Evolutionary conservation across 2,113 vertebrate genomes (phyloP).

Genomic region (Urocitellus parryii): DNA sequence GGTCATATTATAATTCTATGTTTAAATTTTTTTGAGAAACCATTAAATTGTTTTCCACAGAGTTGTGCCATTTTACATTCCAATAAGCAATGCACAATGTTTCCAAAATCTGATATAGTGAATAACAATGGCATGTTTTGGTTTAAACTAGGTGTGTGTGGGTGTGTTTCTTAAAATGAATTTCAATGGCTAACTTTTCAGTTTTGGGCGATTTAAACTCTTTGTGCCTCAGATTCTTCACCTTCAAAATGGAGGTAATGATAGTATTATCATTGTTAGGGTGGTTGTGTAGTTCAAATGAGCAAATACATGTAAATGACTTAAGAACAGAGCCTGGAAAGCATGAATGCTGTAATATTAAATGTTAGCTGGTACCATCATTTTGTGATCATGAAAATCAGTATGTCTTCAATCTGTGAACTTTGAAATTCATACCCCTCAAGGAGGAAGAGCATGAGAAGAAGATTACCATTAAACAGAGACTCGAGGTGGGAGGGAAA

Average conservation of each 20-base stretch:
- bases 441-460: no score
- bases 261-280: background rate
- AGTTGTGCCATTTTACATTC: background rate
- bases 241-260: background rate
- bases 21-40: background rate
- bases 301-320: background rate
- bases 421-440: background rate
- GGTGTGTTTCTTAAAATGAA: background rate
- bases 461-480: no score
- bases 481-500: no score
- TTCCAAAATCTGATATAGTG: background rate
- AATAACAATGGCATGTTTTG: background rate
- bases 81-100: background rate
- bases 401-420: background rate
- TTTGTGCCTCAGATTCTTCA: background rate
- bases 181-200: background rate
- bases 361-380: background rate
- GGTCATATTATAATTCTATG: background rate
- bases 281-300: background rate
- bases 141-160: background rate
- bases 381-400: background rate
- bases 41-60: background rate
- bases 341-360: background rate
- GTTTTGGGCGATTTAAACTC: background rate
- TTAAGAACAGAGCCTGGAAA: background rate